Evolutionary conservation across 2,888 invertebrate genomes (phyloP), one percentile per base, ranked within the genome.

Genomic region (Erebia epiphron): DNA sequence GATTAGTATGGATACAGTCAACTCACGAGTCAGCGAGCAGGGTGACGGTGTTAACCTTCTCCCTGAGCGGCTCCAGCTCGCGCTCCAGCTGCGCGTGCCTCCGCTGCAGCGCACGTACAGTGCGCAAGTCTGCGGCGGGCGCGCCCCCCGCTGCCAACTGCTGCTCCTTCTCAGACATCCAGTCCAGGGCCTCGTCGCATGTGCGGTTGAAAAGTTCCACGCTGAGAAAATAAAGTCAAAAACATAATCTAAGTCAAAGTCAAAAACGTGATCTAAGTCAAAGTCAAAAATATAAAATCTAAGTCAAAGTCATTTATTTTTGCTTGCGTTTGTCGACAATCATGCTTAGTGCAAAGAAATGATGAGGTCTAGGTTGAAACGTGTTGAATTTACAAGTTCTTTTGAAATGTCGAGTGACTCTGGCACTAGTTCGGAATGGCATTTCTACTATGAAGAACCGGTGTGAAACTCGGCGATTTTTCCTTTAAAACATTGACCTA

Each of bases 151-250:
- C 96, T 60, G 98, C 98, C 71, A 99, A 87, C 85, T 98, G 98
- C 73, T 96, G 96, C 94, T 98, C 97, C 90, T 99, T 99, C 90
- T 99, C 99, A 68, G 96, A 94, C 97, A 99, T 99, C 99, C 99
- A 99, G 83, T 98, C 98, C 76, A 97, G 95, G 0, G 99, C 98
- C 86, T 99, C 99, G 83, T 98, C 98, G 87, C 99, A 99, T 0
- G 98, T 98, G 68, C 98, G 96, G 83, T 98, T 96, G 94, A 99
- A 99, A 10, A 99, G 93, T 85, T 99, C 99, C 79, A 99, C 98
- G 82, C 98, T 98, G 81, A 0, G 7, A 0, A 50, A 41, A 13
- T 16, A n/a, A 52, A 43, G 9, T 9, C 46, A 46, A 1, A 50
- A 41, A 13, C 21, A 13, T 26, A 26, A 2, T 26, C 26, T 26